These are phyloP conservation scores for Drosophila takahashii DNA, from an alignment of 1,140 invertebrate species.

Conservation along the genomic window DNA sequence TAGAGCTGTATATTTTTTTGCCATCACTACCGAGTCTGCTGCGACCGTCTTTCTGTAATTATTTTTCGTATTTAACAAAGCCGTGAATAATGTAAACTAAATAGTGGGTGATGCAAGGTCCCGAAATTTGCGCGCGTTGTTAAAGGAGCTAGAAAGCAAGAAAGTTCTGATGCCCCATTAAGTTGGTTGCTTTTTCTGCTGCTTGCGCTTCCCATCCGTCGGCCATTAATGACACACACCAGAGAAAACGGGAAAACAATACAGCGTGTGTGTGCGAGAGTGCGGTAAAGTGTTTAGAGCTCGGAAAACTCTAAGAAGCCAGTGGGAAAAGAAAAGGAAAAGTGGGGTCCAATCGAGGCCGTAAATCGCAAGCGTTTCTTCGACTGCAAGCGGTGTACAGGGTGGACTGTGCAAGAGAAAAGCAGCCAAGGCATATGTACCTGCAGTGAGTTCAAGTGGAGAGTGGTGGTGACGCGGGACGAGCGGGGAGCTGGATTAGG, in stretches of 20 bases:
- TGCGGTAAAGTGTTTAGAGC: slow-evolving; percentile 61
- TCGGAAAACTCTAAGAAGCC: slow-evolving; percentile 40
- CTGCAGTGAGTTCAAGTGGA: slow-evolving; percentile 60
- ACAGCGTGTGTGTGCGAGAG: slow-evolving; percentile 18
- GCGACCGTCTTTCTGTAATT: slow-evolving; percentile 40
- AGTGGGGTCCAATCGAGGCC: slow-evolving; percentile 8
- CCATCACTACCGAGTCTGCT: slow-evolving; percentile 31
- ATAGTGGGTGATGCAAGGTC: neutral
- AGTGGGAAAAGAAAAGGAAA: slow-evolving; percentile 14
- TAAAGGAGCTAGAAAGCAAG: neutral
- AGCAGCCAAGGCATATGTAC: slow-evolving; percentile 35
- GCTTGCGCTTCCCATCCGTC: slow-evolving; percentile 15
- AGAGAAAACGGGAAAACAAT: slow-evolving; percentile 47
- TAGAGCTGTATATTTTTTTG: slow-evolving; percentile 16
- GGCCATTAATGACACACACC: slow-evolving; percentile 43
- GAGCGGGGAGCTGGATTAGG: neutral
- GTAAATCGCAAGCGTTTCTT: slow-evolving; percentile 10
- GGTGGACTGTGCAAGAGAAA: slow-evolving; percentile 29
- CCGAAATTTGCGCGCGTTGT: slow-evolving; percentile 10
- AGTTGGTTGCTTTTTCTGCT: slow-evolving; percentile 15
- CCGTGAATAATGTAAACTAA: slow-evolving; percentile 29
- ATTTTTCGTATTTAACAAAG: slow-evolving; percentile 31
- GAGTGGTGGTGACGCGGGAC: neutral
- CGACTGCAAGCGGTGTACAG: slow-evolving; percentile 34
- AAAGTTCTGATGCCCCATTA: neutral